phyloP scores from a whole-genome alignment of 35 echinoderm and acorn worm species.

The Apostichopus parvimensis region DNA sequence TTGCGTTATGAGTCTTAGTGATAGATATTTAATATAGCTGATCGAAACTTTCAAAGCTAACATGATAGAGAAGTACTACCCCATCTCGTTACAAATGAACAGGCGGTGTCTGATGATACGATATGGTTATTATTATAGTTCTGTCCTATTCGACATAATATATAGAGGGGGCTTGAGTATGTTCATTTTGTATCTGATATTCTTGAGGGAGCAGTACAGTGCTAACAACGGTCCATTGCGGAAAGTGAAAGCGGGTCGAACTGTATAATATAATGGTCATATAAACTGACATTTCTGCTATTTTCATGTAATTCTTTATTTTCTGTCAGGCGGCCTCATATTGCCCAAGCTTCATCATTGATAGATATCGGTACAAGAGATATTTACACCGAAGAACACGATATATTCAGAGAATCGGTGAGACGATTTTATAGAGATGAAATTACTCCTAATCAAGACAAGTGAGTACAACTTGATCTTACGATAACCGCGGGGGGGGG shows the following conservation, averaged over 20 bases:
- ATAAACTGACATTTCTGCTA: neutral
- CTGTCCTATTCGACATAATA: neutral
- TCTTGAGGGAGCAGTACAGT: neutral
- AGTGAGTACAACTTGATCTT: constrained; percentile 8
- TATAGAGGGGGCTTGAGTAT: neutral
- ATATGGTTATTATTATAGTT: no score
- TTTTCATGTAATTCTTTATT: neutral
- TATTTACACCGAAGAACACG: constrained; percentile 68
- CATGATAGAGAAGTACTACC: no score
- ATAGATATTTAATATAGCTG: no score
- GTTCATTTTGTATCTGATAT: neutral
- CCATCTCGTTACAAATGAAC: no score
- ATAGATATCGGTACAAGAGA: constrained; percentile 64
- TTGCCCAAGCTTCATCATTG: neutral
- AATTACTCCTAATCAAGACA: constrained; percentile 52
- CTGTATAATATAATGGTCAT: neutral
- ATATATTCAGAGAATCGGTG: constrained; percentile 67
- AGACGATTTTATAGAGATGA: constrained; percentile 67
- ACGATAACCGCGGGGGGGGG: neutral
- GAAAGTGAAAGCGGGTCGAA: no score
- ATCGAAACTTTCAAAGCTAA: no score
- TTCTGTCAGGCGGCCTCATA: neutral
- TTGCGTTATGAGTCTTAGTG: no score
- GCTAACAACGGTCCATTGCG: no score
- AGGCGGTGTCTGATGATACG: no score